Percentiles rank a stretch among this genome's conserved stretches.
Evolutionary conservation across 2,888 invertebrate species (phyloP).

Genomic region (Ramazzottius varieornatus): DNA sequence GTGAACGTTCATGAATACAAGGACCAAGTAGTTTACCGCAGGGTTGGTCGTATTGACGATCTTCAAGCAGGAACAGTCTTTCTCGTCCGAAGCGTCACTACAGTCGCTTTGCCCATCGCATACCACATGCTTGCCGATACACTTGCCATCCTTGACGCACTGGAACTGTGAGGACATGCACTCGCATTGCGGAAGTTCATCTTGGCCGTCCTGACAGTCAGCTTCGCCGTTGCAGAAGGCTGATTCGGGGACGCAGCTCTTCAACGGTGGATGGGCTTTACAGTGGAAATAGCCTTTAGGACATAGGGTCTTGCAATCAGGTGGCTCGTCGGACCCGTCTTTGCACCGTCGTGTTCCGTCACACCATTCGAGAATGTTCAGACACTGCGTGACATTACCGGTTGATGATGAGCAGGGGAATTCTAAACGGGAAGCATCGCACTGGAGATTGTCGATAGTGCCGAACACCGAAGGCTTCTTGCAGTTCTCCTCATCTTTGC

Average conservation of each 20-base stretch:
- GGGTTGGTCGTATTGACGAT: neutral
- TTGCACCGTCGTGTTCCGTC: neutral
- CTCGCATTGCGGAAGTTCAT: neutral
- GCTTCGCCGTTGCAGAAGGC: neutral
- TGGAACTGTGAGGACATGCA: neutral
- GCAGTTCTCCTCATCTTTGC: neutral
- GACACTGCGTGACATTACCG: neutral
- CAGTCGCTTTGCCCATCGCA: neutral
- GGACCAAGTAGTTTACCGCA: no score
- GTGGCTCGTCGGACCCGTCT: neutral
- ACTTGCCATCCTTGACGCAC: neutral
- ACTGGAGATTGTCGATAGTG: neutral
- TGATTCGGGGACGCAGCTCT: neutral
- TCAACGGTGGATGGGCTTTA: neutral
- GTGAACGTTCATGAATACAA: no score
- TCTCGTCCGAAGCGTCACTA: neutral
- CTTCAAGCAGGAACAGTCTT: neutral
- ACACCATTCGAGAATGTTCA: slow-evolving; percentile 3
- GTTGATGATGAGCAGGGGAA: neutral
- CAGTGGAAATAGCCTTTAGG: neutral
- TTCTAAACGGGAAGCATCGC: neutral
- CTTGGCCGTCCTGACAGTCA: neutral
- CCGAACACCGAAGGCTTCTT: no score
- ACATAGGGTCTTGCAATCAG: neutral
- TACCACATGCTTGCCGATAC: neutral